Evolutionary conservation across 2,888 invertebrate genomes (phyloP), one percentile per base, ranked within the genome.

Genomic region (Drepanosiphum platanoidis): DNA sequence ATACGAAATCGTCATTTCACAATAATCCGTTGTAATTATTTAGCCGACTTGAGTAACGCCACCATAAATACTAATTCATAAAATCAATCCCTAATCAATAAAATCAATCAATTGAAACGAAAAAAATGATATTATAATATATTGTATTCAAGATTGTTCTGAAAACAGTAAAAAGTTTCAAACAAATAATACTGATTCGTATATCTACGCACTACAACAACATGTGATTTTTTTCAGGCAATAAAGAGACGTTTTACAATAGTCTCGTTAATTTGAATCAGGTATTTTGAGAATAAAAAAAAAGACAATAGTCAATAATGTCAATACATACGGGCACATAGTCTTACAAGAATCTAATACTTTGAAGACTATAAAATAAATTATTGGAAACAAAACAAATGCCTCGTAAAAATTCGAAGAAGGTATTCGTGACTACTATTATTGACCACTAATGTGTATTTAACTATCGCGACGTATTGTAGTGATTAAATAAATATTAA

Each of bases 401-500:
- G 30, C 13, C n/a, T 30, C 30, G 30, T 5, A 27, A 8, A 22
- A 27, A 64, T 39, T 39, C 36, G 22, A 5, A 78, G 30, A n/a
- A n/a, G n/a, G n/a, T 22, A 52, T 18, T 52, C 2, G 52, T 52
- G 36, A 18, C 7, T 52, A 58, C 58, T 58, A 42, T 42, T 42
- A 11, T 27, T 52, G 36, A 27, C 30, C 7, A 66, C 15, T 79
- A 78, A 64, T 78, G 64, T 13, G 30, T 32, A 30, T 39, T 22
- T 3, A 22, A 80, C 68, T 52, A 52, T 34, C 15, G 39, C 27
- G 58, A 81, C 46, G 18, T 36, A 27, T 22, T n/a, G 7, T 8
- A 7, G 39, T 61, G 42, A 72, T 82, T 72, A 72, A 72, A 82
- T 30, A 1, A 5, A 82, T 42, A 82, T 82, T 82, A 82, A 81